These are phyloP conservation scores for Erebia aethiops DNA, from an alignment of 2,888 invertebrate genomes.

Conservation along the genomic window DNA sequence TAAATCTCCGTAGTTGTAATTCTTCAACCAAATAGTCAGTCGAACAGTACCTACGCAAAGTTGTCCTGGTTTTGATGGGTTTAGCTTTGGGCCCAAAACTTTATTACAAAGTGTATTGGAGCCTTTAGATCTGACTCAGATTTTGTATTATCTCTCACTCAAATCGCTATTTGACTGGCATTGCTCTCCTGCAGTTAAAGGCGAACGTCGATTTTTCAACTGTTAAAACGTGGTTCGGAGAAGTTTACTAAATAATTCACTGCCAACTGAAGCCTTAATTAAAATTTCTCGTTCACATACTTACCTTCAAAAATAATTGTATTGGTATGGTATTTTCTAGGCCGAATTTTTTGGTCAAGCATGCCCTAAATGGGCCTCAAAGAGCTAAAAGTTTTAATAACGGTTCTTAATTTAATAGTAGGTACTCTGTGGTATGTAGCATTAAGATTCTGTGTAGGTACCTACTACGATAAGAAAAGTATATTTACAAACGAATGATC, in stretches of 20 bases:
- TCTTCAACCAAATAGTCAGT: background rate
- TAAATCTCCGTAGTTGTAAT: background rate
- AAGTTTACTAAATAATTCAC: constrained; percentile 49
- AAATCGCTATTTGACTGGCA: constrained; percentile 68
- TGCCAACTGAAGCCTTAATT: constrained; percentile 55
- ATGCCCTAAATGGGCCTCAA: constrained; percentile 29
- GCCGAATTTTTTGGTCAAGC: constrained; percentile 38
- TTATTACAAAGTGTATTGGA: constrained; percentile 18
- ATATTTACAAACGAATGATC: no score
- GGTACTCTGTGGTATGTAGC: background rate
- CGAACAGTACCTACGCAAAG: background rate
- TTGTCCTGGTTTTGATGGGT: no score
- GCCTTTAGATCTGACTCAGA: constrained; percentile 64
- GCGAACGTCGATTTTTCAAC: constrained; percentile 64
- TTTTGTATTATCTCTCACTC: constrained; percentile 62
- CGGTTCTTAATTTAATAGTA: constrained; percentile 18
- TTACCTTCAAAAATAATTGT: constrained; percentile 42
- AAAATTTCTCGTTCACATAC: constrained; percentile 49
- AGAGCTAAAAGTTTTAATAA: constrained; percentile 31
- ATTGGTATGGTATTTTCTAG: constrained; percentile 48
- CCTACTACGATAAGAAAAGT: no score
- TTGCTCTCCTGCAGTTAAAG: constrained; percentile 54
- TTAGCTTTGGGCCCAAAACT: background rate
- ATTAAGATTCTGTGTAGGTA: no score
- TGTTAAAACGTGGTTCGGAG: constrained; percentile 47